A percentile compares a stretch with the other conserved stretches of the same genome.
phyloP scores from a whole-genome alignment of 2,797 vertebrate genomes.

The Mormyrops attenuatus region DNA sequence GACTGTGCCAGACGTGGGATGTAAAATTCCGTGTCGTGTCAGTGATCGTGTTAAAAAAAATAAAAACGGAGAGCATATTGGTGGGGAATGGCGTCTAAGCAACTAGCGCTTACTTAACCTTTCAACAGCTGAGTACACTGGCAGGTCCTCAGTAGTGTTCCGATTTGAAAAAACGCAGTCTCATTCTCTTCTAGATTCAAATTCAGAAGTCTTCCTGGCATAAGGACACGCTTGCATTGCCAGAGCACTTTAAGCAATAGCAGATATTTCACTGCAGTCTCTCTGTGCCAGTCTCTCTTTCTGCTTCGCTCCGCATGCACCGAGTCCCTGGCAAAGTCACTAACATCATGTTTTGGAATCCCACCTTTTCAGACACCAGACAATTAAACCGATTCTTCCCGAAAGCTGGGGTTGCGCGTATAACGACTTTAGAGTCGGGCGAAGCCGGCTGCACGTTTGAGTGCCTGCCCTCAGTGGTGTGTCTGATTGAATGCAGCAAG shows the following conservation, averaged over 20 bases:
- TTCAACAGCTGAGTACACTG: neutral
- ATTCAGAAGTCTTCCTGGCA: neutral
- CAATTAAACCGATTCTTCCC: neutral
- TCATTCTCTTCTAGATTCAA: neutral
- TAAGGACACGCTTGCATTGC: neutral
- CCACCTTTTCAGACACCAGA: neutral
- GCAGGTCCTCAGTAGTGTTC: neutral
- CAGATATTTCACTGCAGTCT: neutral
- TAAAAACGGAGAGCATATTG: neutral
- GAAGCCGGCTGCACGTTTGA: neutral
- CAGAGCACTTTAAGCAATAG: neutral
- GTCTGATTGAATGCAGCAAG: neutral
- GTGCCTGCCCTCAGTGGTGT: neutral
- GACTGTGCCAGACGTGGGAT: neutral
- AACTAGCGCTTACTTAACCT: neutral
- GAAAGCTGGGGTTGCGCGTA: neutral
- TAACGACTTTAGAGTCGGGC: neutral
- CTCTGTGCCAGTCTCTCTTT: neutral
- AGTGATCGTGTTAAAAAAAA: neutral
- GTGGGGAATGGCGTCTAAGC: neutral
- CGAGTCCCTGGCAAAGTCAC: neutral
- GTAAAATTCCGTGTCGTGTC: neutral
- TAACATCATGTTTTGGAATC: neutral
- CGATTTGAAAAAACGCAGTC: neutral
- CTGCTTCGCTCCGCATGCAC: neutral